Base-by-base conservation (phyloP, 2,113 vertebrate species). In the Oreotrochilus melanogaster region DNA sequence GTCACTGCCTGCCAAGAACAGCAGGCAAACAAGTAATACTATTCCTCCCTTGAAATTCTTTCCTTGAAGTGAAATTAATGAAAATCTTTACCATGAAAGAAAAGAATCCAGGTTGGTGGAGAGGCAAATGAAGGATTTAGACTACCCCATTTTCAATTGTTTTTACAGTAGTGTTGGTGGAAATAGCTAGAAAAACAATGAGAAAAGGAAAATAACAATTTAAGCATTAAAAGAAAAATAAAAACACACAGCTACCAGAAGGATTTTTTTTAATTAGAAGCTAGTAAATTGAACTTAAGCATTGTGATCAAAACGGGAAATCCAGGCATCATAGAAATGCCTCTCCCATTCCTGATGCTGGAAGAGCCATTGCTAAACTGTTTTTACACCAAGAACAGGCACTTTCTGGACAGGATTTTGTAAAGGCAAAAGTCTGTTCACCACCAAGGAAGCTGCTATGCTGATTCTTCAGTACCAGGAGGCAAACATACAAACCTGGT, bases 1-100 rank as follows among this genome's bases (percentile, higher is more conserved):
- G 95, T 96, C 92, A 28, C 87, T 94, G 79, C 96, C 81, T 95
- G 96, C 81, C 85, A 94, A 88, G 78, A 95, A 17, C 81, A 95
- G 89, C 87, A 95, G 78, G 62, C 85, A 90, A 85, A 65, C 70
- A 87, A 93, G 78, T 95, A 96, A 95, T 89, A 19, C 62, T 82
- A 79, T 95, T 96, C 81, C 89, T 94, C 72, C 81, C 88, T 89
- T 91, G 83, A 94, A 88, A 96, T 95, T 92, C 81, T 83, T 89
- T 70, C 78, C 89, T 94, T 96, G 89, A 95, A 95, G 87, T 95
- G 62, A 94, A 95, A 92, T 94, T 86, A 92, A 92, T 94, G 58
- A 89, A 88, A 54, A 78, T 91, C 92, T 89, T 88, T 83, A 83
- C 81, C 47, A 76, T 67, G 56, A 94, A 95, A 70, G 70, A 91